Conservation (phyloP, 2,797 vertebrate genomes). For the Aythya fuligula region DNA sequence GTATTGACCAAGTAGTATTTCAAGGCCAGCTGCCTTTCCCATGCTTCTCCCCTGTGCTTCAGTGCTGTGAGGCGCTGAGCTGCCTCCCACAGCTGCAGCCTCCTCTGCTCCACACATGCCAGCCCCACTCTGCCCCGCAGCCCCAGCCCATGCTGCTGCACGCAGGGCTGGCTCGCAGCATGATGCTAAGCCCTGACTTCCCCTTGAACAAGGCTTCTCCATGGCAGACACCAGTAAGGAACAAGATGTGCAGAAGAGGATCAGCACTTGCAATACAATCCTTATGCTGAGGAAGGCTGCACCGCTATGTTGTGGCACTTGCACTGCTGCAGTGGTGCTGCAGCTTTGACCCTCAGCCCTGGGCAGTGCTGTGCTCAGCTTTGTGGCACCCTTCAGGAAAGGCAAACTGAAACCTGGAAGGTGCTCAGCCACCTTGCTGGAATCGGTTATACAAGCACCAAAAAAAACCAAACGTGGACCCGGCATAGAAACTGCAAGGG, state of each 20-base stretch:
- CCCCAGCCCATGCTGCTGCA: fast-evolving
- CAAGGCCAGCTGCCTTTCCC: not conserved
- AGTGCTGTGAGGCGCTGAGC: not conserved
- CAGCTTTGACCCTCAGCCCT: not conserved
- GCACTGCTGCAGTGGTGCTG: not conserved
- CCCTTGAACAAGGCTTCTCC: not conserved
- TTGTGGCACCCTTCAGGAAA: fast-evolving
- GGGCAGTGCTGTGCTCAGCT: fast-evolving
- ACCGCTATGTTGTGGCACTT: fast-evolving
- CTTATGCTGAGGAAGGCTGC: fast-evolving
- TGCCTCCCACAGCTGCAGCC: not conserved
- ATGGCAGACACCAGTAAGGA: fast-evolving
- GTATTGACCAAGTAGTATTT: not conserved
- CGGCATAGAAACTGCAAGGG: fast-evolving
- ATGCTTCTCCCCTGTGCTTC: not conserved
- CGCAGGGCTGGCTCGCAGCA: fast-evolving
- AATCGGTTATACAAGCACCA: fast-evolving
- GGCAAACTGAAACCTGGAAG: fast-evolving
- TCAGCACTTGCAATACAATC: not conserved
- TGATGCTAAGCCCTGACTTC: fast-evolving
- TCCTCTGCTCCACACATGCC: fast-evolving
- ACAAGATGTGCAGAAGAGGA: fast-evolving
- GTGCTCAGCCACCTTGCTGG: fast-evolving
- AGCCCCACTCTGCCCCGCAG: not conserved
- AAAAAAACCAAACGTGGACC: fast-evolving